Evolutionary conservation across 2,888 invertebrate species (phyloP).

Genomic region (Drosophila demipolita): DNA sequence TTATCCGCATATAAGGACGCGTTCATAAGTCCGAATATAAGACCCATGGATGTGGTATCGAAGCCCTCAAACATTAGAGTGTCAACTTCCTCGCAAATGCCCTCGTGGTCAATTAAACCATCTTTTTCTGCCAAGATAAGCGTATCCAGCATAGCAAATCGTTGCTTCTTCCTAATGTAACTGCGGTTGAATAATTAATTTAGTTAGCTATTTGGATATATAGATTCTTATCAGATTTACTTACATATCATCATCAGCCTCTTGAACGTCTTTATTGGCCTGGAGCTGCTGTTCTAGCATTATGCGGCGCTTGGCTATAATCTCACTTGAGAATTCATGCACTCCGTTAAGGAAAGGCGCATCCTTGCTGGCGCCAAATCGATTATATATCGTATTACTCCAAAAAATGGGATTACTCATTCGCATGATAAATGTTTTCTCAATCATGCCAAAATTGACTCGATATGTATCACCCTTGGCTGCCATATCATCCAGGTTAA

Average conservation of each 20-base stretch:
- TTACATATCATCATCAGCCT: slow-evolving; percentile 52
- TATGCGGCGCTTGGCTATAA: slow-evolving; percentile 74
- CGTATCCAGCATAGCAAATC: slow-evolving; percentile 80
- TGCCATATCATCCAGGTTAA: slow-evolving; percentile 75
- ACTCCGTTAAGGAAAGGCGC: slow-evolving; percentile 55
- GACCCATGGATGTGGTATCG: slow-evolving; percentile 77
- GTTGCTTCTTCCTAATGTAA: slow-evolving; percentile 64
- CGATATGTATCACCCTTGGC: slow-evolving; percentile 76
- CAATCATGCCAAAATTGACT: slow-evolving; percentile 67
- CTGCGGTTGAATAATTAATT: slow-evolving; percentile 23
- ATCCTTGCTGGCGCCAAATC: slow-evolving; percentile 55
- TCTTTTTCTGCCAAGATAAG: slow-evolving; percentile 74
- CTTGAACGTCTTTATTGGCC: not conserved
- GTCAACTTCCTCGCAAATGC: slow-evolving; percentile 89
- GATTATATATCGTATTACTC: slow-evolving; percentile 47
- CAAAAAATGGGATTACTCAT: slow-evolving; percentile 68
- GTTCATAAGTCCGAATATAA: slow-evolving; percentile 78
- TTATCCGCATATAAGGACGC: slow-evolving; percentile 67
- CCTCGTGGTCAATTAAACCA: slow-evolving; percentile 82
- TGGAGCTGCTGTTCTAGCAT: slow-evolving; percentile 52
- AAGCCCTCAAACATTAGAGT: slow-evolving; percentile 87
- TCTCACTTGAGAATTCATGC: slow-evolving; percentile 78
- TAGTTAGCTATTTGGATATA: not conserved
- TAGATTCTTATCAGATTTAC: not conserved
- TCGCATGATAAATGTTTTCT: slow-evolving; percentile 67